Evolutionary conservation across 2,113 vertebrate species (phyloP).

Genomic region (Petrocephalus zakoni): DNA sequence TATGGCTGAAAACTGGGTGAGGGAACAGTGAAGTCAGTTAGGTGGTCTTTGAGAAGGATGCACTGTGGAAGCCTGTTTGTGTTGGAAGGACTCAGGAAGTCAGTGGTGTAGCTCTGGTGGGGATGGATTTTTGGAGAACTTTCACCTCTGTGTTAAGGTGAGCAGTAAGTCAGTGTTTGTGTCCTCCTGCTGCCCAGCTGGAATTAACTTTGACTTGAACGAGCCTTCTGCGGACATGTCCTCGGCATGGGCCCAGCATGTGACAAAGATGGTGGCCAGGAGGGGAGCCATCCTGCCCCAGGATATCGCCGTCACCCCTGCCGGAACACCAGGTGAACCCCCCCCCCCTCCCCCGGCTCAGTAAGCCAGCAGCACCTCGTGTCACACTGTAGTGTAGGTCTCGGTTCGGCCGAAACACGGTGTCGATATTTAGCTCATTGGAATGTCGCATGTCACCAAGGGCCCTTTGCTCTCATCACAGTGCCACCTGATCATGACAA

Average conservation of each 20-base stretch:
- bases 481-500: conserved; percentile 79
- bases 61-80: conserved; percentile 28
- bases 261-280: conserved; percentile 96
- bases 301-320: conserved; percentile 86
- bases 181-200: conserved; percentile 60
- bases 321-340: conserved; percentile 77
- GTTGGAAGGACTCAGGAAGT: conserved; percentile 17
- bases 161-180: conserved; percentile 14
- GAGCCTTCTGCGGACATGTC: conserved; percentile 88
- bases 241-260: conserved; percentile 92
- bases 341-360: background rate
- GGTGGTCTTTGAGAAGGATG: conserved; percentile 13
- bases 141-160: background rate
- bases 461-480: conserved; percentile 37
- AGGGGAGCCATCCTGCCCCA: conserved; percentile 93
- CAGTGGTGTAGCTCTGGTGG: background rate
- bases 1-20: background rate
- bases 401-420: background rate
- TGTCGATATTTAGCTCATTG: background rate
- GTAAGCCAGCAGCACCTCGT: background rate
- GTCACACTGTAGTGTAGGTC: background rate
- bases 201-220: conserved; percentile 86
- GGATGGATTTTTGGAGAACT: background rate
- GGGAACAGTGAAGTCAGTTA: background rate
- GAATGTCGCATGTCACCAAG: background rate